Base-by-base conservation (phyloP, 2,113 vertebrate genomes). In the Salvator merianae region DNA sequence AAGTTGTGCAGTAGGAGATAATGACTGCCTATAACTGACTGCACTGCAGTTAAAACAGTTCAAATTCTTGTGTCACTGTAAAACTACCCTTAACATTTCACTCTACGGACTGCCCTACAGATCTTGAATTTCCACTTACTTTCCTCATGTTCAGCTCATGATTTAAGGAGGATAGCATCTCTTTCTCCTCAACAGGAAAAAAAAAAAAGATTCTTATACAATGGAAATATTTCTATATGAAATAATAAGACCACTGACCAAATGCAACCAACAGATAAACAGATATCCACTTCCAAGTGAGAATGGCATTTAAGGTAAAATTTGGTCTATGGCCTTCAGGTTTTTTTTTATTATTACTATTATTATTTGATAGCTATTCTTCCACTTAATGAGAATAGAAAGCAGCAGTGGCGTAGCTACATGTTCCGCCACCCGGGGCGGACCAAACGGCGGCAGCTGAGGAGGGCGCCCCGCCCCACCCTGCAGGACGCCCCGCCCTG, bases 251-350 rank as follows among this genome's bases (percentile, higher is more conserved):
- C n/a, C 62, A 68, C 62, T 36, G 62, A 66, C 59, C 65, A 47
- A 71, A 83, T 76, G 34, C 12, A 77, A 59, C 26, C 68, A 59
- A 77, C 40, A 78, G 84, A 89, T 74, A 1, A 82, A 85, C 22
- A 81, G 6, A 71, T 66, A 83, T 88, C 59, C 0, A 0, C 59
- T 84, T 88, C 10, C 1, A 80, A 79, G 77, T 77, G 72, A 85
- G 87, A 32, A 65, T 87, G 79, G 85, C 91, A 89, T 1, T 50
- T 2, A 89, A 83, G 34, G 84, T 85, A 83, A 73, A 63, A 73
- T 65, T 53, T 5, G 12, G 81, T 85, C 10, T 66, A 14, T 32
- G 26, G 9, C 26, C 24, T 18, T 59, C 55, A 59, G 55, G 50
- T 20, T 16, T 59, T 18, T 59, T 59, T 18, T 18, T 59, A 20